Conservation (phyloP, 2,797 vertebrate genomes). For the Champsocephalus esox region DNA sequence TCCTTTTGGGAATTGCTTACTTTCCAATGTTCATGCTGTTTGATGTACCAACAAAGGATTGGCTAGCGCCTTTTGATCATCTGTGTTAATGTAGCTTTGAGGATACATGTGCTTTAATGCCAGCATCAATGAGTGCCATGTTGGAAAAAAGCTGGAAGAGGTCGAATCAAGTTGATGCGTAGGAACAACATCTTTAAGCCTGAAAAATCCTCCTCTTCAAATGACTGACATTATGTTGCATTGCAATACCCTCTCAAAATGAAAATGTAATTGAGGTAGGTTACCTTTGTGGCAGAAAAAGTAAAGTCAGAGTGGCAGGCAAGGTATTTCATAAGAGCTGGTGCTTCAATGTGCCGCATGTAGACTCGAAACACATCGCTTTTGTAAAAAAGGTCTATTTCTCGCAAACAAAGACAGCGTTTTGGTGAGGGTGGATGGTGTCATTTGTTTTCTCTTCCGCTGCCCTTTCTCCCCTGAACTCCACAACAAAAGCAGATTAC, state of each 20-base stretch:
- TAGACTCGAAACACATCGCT: conserved; percentile 29
- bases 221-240: conserved; percentile 36
- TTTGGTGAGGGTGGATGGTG: conserved; percentile 16
- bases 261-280: conserved; percentile 48
- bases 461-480: conserved; percentile 70
- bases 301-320: conserved; percentile 27
- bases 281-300: conserved; percentile 39
- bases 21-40: conserved; percentile 54
- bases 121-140: conserved; percentile 12
- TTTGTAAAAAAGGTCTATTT: conserved; percentile 36
- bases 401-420: conserved; percentile 41
- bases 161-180: conserved; percentile 34
- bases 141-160: conserved; percentile 15
- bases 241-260: conserved; percentile 42
- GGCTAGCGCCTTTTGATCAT: conserved; percentile 71
- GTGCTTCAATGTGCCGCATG: neutral
- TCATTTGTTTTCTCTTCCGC: conserved; percentile 29
- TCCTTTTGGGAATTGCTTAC: conserved; percentile 38
- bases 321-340: conserved; percentile 22
- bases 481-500: conserved; percentile 76
- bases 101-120: conserved; percentile 37
- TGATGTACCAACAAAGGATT: conserved; percentile 65
- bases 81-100: conserved; percentile 58
- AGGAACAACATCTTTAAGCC: conserved; percentile 41
- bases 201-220: conserved; percentile 34